Evolutionary conservation across 1,140 invertebrate species (phyloP), one percentile per base, ranked within the genome.

Genomic region (Platorchestia sp.): DNA sequence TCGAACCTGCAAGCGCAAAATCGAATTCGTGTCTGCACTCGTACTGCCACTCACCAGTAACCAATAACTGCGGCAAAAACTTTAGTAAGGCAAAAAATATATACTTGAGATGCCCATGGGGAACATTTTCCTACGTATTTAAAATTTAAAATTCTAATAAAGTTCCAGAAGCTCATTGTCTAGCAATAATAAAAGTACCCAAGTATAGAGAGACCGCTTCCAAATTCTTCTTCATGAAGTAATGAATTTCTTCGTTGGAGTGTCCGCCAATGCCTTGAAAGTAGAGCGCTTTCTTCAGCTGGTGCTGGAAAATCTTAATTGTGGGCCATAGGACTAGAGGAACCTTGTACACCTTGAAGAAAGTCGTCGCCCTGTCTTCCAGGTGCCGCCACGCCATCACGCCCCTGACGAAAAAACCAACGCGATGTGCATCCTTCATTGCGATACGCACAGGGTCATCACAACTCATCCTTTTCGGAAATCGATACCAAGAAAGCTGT

Each of bases 1-100:
- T 97, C 22, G 93, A 36, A 16, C 91, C 91, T 93, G 91, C 91
- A 93, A 45, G 0, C 22, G 5, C 87, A 42, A 42, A 90, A 42
- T 90, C n/a, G 41, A 90, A 42, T 16, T 42, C 42, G 10, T 45
- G 7, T 87, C 86, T 90, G 22, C 36, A 43, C 27, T 42, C 41
- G 87, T 90, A n/a, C n/a, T n/a, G 86, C 36, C 41, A 16, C 27
- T 42, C 19, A 43, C 27, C 6, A 42, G 27, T 45, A 42, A 90
- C 14, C 5, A 90, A 7, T 90, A 5, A 5, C 36, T 44, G n/a
- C n/a, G n/a, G 10, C 7, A 91, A 91, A 45, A 91, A 14, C 89
- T 42, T 3, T 91, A 91, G 89, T 44, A 43, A 41, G n/a, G n/a
- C n/a, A n/a, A n/a, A n/a, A n/a, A n/a, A n/a, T n/a, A n/a, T n/a